These are phyloP conservation scores for Lepus europaeus DNA, from an alignment of 2,113 vertebrate species.

Conservation along the genomic window DNA sequence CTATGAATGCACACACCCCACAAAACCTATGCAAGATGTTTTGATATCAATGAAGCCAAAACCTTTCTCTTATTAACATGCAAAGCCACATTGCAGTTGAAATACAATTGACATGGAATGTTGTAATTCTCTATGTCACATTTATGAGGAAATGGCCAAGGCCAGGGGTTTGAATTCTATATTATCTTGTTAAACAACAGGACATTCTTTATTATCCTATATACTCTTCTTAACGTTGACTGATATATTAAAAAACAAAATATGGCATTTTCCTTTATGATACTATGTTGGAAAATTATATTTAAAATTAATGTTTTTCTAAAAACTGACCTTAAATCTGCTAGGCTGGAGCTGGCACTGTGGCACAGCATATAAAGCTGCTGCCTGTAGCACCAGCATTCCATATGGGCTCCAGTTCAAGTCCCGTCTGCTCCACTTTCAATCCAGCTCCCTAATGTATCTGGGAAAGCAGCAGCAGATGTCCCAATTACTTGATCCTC, in stretches of 20 bases:
- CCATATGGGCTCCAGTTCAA: no score
- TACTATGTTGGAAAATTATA: constrained; percentile 25
- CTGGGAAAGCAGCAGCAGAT: no score
- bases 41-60: background rate
- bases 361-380: no score
- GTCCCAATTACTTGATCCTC: no score
- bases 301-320: background rate
- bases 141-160: background rate
- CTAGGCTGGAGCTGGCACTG: no score
- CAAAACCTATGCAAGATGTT: background rate
- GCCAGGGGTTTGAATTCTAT: background rate
- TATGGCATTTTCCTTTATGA: background rate
- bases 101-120: background rate
- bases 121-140: background rate
- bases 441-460: no score
- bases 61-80: background rate
- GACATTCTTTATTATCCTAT: background rate
- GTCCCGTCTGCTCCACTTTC: no score
- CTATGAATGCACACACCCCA: no score
- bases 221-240: background rate
- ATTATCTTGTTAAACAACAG: background rate
- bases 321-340: background rate
- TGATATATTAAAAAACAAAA: background rate
- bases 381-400: no score
- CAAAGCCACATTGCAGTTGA: background rate